Base-by-base conservation (phyloP, 2,113 vertebrate species). In the Alces alces region DNA sequence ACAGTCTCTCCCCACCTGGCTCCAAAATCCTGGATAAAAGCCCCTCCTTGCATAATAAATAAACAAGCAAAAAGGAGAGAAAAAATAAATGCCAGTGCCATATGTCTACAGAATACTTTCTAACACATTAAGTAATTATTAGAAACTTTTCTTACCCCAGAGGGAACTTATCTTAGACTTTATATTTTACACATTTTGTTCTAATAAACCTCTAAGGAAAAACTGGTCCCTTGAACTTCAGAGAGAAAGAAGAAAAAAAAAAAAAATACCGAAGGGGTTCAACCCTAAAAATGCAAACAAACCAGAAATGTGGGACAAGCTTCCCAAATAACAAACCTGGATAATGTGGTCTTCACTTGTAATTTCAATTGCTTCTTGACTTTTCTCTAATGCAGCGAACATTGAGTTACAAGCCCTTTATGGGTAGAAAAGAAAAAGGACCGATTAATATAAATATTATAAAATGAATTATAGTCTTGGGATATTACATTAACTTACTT, bases 301-400 rank as follows among this genome's bases (percentile, higher is more conserved):
- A 54, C 28, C 90, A 84, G 66, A 91, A 86, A 95, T 15, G 21
- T n/a, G 54, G 39, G 90, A 87, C 3, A 90, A 93, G 91, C 78
- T 95, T 96, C 89, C 96, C 83, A 60, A 95, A 61, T 64, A 97
- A 99, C 99, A 64, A 98, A 99, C 99, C 99, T 99, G 99, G 98
- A 99, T 99, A 95, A 99, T 98, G 97, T 99, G 99, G 98, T 99
- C 99, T 99, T 99, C 99, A 98, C 99, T 99, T 92, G 99, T 99
- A 98, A 99, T 99, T 98, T 99, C 99, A 98, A 99, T 99, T 98
- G 99, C 99, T 99, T 99, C 99, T 98, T 99, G 99, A 98, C 99
- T 99, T 98, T 99, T 99, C 98, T 99, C 99, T 98, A 99, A 98
- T 79, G 99, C 99, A 96, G 99, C 99, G 98, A 99, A 99, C 98